These are phyloP conservation scores for Sarcophaga peregrina DNA, from an alignment of 1,140 invertebrate genomes.

Conservation along the genomic window DNA sequence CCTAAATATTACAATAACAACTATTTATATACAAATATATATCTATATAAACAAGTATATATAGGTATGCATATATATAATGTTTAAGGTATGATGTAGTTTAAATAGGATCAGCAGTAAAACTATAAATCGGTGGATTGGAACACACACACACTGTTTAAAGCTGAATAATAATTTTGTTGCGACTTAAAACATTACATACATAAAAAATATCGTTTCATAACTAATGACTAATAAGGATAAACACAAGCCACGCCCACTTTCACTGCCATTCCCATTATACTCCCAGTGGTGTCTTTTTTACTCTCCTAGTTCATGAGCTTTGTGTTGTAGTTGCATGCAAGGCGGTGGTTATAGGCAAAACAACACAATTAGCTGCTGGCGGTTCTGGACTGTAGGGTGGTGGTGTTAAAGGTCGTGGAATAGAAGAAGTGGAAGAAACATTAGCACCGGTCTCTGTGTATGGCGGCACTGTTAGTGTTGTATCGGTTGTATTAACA, in stretches of 20 bases:
- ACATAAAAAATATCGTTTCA: too few species aligned
- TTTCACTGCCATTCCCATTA: too few species aligned
- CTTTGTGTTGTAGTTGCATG: background rate
- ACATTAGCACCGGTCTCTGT: slow-evolving; percentile 53
- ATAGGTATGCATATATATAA: background rate
- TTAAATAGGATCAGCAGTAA: background rate
- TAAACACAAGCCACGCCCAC: too few species aligned
- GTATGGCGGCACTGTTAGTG: slow-evolving; percentile 55
- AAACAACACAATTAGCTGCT: background rate
- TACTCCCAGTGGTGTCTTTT: too few species aligned
- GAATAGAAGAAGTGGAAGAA: background rate
- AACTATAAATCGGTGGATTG: background rate
- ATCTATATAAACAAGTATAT: background rate
- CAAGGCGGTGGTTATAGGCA: background rate
- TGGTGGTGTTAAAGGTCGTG: slow-evolving; percentile 4
- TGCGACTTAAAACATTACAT: background rate
- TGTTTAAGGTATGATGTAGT: background rate
- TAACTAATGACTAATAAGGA: too few species aligned
- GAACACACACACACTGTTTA: background rate
- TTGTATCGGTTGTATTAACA: slow-evolving; percentile 40
- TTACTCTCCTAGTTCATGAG: too few species aligned
- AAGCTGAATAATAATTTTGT: background rate
- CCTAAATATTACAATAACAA: background rate
- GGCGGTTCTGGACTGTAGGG: background rate
- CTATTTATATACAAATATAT: too few species aligned